Evolutionary conservation across 2,888 invertebrate genomes (phyloP).

Genomic region (Pycnomerus fuliginosus): DNA sequence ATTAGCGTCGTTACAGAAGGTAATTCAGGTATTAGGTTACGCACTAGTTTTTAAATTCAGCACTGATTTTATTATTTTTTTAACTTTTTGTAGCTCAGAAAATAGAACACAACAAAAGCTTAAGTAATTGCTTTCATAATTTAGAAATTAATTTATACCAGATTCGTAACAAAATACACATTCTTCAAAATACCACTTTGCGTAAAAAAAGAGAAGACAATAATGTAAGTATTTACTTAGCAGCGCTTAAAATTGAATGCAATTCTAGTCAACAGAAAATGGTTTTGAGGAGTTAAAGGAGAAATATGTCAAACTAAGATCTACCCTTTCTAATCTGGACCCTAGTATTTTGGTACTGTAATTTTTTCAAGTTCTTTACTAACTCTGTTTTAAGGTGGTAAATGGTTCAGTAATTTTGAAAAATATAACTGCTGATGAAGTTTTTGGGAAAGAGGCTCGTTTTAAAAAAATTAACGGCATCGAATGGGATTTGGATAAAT

Average conservation of each 20-base stretch:
- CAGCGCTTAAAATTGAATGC: neutral
- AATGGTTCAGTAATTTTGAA: constrained; percentile 6
- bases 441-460: constrained; percentile 18
- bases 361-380: too few relatives aligned
- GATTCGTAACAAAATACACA: constrained; percentile 23
- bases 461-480: constrained; percentile 34
- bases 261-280: neutral
- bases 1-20: too few relatives aligned
- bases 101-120: too few relatives aligned
- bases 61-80: too few relatives aligned
- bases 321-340: too few relatives aligned
- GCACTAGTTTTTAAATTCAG: too few relatives aligned
- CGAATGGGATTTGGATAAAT: constrained; percentile 38
- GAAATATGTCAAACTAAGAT: too few relatives aligned
- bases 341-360: too few relatives aligned
- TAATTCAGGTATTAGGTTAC: too few relatives aligned
- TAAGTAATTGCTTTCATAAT: constrained; percentile 33
- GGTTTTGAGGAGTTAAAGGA: too few relatives aligned
- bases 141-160: constrained; percentile 30
- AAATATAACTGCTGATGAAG: constrained; percentile 3
- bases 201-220: neutral
- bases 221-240: neutral
- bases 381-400: too few relatives aligned
- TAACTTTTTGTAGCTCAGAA: too few relatives aligned
- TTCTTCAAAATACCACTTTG: constrained; percentile 10